Base-by-base conservation (phyloP, 2,113 vertebrate genomes). In the Cyprinodon variegatus region DNA sequence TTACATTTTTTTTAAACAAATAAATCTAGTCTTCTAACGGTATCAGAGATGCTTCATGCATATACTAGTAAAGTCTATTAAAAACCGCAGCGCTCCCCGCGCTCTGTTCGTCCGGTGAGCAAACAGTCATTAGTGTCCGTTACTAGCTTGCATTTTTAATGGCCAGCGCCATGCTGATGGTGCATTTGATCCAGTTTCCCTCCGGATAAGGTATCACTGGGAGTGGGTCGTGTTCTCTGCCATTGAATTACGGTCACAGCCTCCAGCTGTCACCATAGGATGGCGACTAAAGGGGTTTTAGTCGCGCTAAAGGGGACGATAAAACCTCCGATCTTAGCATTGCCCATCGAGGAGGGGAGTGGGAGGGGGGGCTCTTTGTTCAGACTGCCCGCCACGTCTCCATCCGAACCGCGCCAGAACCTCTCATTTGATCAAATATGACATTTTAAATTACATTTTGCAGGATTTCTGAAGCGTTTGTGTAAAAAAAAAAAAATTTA, bases 71-170 rank as follows among this genome's bases (percentile, higher is more conserved):
- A n/a, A 15, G 12, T 15, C 3, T 38, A 17, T 17, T 4, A n/a
- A 72, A 36, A 11, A 1, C 1, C 53, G 37, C 29, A 64, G 8
- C 0, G 40, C 7, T 36, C 20, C 37, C 22, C 36, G 20, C 2
- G 17, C 17, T 53, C 11, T 15, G 0, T 65, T 38, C n/a, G 11
- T n/a, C 50, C 50, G 15, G 17, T 9, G 1, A 57, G 13, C 7
- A 39, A 12, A 22, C 9, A 3, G 14, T 46, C 40, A 11, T 39
- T 17, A 40, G 74, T 68, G 41, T 81, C 78, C 29, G 11, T 82
- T 77, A 70, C 45, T 40, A 4, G 11, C 71, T 78, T 91, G 64
- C 43, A 90, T 89, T 61, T 84, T 91, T 89, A 87, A 92, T 83
- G 65, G 1, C 20, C 15, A 5, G 65, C 69, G 65, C 61, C 66